These are phyloP conservation scores for Laterallus jamaicensis DNA, from an alignment of 2,113 vertebrate genomes.

Conservation along the genomic window DNA sequence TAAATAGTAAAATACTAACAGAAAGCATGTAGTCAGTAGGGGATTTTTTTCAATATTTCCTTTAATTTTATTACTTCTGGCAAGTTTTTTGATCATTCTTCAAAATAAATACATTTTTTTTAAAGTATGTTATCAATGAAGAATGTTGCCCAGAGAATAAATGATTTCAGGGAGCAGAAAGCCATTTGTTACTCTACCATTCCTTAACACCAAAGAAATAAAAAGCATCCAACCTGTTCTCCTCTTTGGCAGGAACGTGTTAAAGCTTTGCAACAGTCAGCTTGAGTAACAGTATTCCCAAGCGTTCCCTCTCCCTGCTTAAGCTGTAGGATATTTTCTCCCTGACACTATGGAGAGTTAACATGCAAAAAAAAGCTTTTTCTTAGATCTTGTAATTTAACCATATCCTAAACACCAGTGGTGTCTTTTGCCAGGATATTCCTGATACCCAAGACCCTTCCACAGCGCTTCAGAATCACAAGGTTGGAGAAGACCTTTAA, in stretches of 20 bases:
- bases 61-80: constrained; percentile 15
- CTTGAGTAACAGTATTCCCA: not conserved
- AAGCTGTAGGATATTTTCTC: not conserved
- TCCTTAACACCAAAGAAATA: not conserved
- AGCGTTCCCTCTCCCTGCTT: not conserved
- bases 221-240: not conserved
- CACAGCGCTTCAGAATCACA: not conserved
- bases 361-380: not conserved
- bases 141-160: not conserved
- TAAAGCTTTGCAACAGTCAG: not conserved
- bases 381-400: not conserved
- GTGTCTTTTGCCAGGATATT: not conserved
- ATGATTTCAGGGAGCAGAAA: not conserved
- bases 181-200: not conserved
- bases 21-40: not conserved
- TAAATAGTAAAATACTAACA: not conserved
- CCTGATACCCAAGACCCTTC: not conserved
- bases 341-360: not conserved
- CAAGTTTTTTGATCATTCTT: not conserved
- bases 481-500: not conserved
- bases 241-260: not conserved
- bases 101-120: not conserved
- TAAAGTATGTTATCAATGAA: not conserved
- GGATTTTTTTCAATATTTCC: constrained; percentile 2
- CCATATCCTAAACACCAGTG: accelerated